These are phyloP conservation scores for Drosophila ananassae DNA, from an alignment of 1,140 invertebrate genomes.

Conservation along the genomic window DNA sequence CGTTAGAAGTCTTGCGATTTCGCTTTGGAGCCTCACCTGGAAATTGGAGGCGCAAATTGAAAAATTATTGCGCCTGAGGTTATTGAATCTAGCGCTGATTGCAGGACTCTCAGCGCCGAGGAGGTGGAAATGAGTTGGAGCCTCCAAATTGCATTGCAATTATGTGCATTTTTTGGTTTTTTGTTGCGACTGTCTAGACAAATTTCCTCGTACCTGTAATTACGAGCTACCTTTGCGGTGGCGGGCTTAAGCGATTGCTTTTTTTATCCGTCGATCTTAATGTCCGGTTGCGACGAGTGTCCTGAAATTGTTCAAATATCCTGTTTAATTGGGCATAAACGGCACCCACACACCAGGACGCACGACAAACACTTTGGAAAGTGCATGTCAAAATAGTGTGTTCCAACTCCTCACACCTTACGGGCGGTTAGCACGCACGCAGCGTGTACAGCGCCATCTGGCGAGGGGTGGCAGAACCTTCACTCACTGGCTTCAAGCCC, in stretches of 20 bases:
- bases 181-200: slow-evolving; percentile 61
- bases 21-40: slow-evolving; percentile 10
- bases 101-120: slow-evolving; percentile 18
- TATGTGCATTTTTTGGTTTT: slow-evolving; percentile 29
- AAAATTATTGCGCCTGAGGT: slow-evolving; percentile 60
- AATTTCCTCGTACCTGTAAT: slow-evolving; percentile 59
- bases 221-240: slow-evolving; percentile 9
- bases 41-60: slow-evolving; percentile 73
- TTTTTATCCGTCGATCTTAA: slow-evolving; percentile 49
- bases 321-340: slow-evolving; percentile 65
- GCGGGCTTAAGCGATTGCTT: slow-evolving; percentile 19
- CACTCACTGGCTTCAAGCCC: slow-evolving; percentile 15
- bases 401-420: slow-evolving; percentile 17
- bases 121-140: slow-evolving; percentile 8
- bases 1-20: slow-evolving; percentile 54
- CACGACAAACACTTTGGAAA: slow-evolving; percentile 10
- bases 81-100: slow-evolving; percentile 63
- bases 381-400: slow-evolving; percentile 54
- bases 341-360: slow-evolving; percentile 4
- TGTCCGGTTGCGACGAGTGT: slow-evolving; percentile 38
- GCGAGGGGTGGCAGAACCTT: slow-evolving; percentile 8
- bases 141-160: slow-evolving; percentile 47
- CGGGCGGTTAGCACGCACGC: slow-evolving; percentile 48
- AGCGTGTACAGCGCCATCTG: slow-evolving; percentile 45
- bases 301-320: slow-evolving; percentile 62